Evolutionary conservation across 2,113 vertebrate genomes (phyloP).

Genomic region (Laticauda laticaudata): DNA sequence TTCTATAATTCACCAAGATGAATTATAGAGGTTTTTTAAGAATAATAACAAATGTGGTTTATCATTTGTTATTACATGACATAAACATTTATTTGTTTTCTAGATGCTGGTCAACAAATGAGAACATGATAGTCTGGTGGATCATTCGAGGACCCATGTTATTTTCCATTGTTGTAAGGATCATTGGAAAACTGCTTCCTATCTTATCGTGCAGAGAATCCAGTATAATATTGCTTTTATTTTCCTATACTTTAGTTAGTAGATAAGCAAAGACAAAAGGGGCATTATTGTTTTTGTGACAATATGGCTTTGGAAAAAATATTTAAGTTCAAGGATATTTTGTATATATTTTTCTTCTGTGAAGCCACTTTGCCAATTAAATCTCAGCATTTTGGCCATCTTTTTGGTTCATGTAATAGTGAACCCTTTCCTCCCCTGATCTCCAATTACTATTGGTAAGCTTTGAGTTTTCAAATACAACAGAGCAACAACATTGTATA

Average conservation of each 20-base stretch:
- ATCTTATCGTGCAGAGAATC: background rate
- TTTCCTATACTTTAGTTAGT: too few species aligned
- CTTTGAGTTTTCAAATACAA: background rate
- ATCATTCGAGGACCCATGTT: slow-evolving; percentile 89
- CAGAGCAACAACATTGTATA: background rate
- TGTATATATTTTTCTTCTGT: background rate
- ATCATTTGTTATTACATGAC: background rate
- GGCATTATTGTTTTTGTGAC: background rate
- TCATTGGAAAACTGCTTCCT: background rate
- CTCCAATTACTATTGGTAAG: background rate
- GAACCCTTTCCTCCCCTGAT: background rate
- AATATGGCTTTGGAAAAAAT: background rate
- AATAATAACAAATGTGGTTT: background rate
- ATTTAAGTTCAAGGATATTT: background rate
- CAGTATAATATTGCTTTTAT: background rate
- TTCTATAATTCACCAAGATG: background rate
- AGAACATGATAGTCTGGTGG: slow-evolving; percentile 87
- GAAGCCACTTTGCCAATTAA: background rate
- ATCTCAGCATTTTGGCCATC: background rate
- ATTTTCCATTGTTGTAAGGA: slow-evolving; percentile 85
- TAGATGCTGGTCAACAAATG: slow-evolving; percentile 87
- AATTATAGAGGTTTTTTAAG: background rate
- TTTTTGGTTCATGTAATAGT: background rate
- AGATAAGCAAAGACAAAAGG: background rate
- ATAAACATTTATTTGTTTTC: slow-evolving; percentile 1